Percentiles rank a stretch among this genome's conserved stretches.
Evolutionary conservation across 2,113 vertebrate species (phyloP).

Genomic region (Bufo gargarizans): DNA sequence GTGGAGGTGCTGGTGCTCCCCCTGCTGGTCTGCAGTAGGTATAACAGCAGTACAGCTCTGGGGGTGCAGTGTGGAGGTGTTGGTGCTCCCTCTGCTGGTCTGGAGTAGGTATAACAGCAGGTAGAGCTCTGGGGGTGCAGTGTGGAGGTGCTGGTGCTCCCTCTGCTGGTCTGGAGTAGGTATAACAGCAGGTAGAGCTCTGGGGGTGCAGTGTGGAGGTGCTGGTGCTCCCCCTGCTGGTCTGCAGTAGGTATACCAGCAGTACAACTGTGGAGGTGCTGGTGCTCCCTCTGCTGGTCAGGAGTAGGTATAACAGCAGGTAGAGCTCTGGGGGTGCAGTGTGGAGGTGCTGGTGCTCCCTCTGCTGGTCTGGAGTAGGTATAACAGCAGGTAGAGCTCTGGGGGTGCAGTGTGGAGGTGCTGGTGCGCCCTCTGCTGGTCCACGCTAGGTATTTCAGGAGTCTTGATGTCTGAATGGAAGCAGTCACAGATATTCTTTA

Average conservation of each 20-base stretch:
- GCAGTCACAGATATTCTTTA: too few relatives aligned
- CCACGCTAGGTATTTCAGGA: background rate
- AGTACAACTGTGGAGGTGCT: slow-evolving; percentile 4
- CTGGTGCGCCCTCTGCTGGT: background rate
- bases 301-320: background rate
- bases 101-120: background rate
- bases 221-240: too few relatives aligned
- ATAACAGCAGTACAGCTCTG: too few relatives aligned
- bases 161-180: background rate
- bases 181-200: too few relatives aligned
- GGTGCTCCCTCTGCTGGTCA: background rate
- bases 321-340: background rate
- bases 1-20: too few relatives aligned
- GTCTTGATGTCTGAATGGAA: too few relatives aligned
- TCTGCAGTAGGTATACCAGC: background rate
- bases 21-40: too few relatives aligned
- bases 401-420: background rate
- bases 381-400: background rate
- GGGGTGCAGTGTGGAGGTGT: too few relatives aligned
- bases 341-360: background rate
- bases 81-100: background rate
- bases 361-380: background rate
- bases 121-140: background rate
- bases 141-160: too few relatives aligned
- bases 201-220: background rate